Conservation (phyloP, 2,888 invertebrate species). For the Seladonia tumulorum region DNA sequence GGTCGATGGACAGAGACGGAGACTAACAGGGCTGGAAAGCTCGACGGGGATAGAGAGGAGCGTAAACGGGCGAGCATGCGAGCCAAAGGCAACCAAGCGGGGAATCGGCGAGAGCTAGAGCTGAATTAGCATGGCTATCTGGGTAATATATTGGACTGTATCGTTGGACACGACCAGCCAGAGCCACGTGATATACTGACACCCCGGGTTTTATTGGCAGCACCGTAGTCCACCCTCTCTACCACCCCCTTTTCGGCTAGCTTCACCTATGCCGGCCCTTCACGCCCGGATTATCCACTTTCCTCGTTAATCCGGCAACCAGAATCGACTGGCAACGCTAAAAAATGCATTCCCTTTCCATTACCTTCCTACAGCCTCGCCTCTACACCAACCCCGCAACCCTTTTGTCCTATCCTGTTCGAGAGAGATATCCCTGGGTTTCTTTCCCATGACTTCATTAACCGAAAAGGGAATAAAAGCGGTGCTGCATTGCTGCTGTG, state of each 20-base stretch:
- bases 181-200: constrained; percentile 75
- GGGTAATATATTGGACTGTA: constrained; percentile 80
- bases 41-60: constrained; percentile 31
- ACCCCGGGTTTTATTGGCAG: constrained; percentile 78
- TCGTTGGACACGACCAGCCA: constrained; percentile 75
- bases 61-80: constrained; percentile 62
- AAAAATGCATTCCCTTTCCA: constrained; percentile 69
- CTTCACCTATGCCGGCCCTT: constrained; percentile 64
- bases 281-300: constrained; percentile 77
- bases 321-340: constrained; percentile 47
- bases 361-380: constrained; percentile 18
- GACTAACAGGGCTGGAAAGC: constrained; percentile 9
- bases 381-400: not conserved
- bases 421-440: not conserved
- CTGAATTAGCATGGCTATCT: constrained; percentile 82
- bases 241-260: constrained; percentile 31
- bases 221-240: constrained; percentile 56
- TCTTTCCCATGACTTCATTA: constrained; percentile 1
- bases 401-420: not conserved
- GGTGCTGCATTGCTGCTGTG: not conserved
- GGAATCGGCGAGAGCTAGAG: constrained; percentile 73
- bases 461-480: not conserved
- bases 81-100: constrained; percentile 64
- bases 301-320: constrained; percentile 74
- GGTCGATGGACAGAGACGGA: constrained; percentile 23